A percentile compares a stretch with the other conserved stretches of the same genome.
Evolutionary conservation across 1,140 invertebrate genomes (phyloP).

Genomic region (Drosophila pachea): DNA sequence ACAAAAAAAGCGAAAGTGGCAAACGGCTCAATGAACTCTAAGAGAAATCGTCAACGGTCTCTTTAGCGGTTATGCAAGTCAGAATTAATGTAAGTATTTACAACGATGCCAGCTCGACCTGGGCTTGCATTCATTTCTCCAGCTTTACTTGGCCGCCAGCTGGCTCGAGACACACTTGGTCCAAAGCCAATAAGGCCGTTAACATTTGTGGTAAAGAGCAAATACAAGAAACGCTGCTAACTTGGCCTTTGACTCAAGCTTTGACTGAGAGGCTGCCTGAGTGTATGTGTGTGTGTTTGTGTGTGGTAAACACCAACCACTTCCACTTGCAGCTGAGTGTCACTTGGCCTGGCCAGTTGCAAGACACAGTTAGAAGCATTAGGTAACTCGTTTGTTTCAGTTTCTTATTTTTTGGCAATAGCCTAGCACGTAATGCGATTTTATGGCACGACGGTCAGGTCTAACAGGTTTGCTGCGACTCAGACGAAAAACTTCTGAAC

Average conservation of each 20-base stretch:
- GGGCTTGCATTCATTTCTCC: too few species aligned
- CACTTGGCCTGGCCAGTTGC: conserved; percentile 57
- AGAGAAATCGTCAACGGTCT: conserved; percentile 19
- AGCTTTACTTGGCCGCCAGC: too few species aligned
- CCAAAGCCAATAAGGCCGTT: too few species aligned
- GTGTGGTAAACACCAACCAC: conserved; percentile 49
- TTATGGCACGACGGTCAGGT: conserved; percentile 60
- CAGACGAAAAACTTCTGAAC: conserved; percentile 58
- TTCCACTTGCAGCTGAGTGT: conserved; percentile 43
- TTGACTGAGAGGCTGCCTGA: conserved; percentile 5
- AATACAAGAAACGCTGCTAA: conserved; percentile 20
- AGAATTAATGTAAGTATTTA: too few species aligned
- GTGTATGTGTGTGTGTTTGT: conserved; percentile 16
- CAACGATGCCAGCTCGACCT: too few species aligned
- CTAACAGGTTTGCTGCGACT: conserved; percentile 61
- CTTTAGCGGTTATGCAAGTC: conserved; percentile 28
- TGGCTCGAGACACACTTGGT: too few species aligned
- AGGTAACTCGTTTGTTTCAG: conserved; percentile 49
- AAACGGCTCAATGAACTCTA: conserved; percentile 31
- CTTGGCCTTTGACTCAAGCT: conserved; percentile 39
- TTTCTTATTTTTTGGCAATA: conserved; percentile 45
- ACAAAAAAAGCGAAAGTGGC: conserved; percentile 27
- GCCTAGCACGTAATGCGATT: conserved; percentile 57
- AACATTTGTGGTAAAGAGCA: not conserved
- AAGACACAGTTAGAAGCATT: conserved; percentile 71